phyloP scores from a whole-genome alignment of 2,113 vertebrate species.

The Ceyx melanurus region DNA sequence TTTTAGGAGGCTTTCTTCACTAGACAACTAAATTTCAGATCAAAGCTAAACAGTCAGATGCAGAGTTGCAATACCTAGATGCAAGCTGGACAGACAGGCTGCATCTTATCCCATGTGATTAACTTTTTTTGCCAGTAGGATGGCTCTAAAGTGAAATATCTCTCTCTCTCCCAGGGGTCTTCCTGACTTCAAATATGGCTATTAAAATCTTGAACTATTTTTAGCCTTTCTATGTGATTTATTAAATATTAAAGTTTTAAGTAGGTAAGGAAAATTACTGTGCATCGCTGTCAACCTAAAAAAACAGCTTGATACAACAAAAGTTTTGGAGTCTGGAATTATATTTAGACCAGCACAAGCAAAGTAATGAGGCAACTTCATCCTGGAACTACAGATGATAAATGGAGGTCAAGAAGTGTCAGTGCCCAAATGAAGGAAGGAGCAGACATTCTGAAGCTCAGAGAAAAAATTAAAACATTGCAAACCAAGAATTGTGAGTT shows the following conservation, averaged over 20 bases:
- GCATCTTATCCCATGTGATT: not conserved
- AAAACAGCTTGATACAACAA: not conserved
- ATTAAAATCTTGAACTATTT: conserved; percentile 18
- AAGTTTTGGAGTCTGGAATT: not conserved
- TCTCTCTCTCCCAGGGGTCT: not conserved
- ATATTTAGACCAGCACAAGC: not conserved
- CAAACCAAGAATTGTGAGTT: not conserved
- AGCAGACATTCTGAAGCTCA: not conserved
- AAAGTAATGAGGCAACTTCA: not conserved
- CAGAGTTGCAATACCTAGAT: not conserved
- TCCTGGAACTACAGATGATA: not conserved
- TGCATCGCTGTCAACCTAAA: not conserved
- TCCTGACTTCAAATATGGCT: not conserved
- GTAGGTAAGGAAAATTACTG: not conserved
- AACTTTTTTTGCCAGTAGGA: conserved; percentile 29
- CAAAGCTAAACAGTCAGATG: not conserved
- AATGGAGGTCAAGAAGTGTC: not conserved
- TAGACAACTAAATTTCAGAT: conserved; percentile 10
- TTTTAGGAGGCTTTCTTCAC: not conserved
- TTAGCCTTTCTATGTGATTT: conserved; percentile 6
- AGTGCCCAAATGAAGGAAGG: not conserved
- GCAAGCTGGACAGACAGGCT: not conserved
- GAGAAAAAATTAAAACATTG: not conserved
- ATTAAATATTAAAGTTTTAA: conserved; percentile 29
- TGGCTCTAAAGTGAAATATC: not conserved